A percentile compares a stretch with the other conserved stretches of the same genome.
Evolutionary conservation across 2,888 invertebrate species (phyloP).

Genomic region (Pyralis farinalis): DNA sequence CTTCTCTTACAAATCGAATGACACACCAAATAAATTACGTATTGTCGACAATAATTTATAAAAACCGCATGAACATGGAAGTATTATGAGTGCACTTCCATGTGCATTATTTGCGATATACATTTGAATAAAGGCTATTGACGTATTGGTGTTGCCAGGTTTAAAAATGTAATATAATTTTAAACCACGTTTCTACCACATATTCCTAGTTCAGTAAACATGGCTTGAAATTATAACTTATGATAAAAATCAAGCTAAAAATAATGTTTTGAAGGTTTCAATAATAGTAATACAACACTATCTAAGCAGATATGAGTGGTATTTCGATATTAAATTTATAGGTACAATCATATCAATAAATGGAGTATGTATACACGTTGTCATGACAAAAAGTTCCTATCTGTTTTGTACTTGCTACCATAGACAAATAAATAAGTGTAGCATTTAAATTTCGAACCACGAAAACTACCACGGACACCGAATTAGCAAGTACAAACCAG

Average conservation of each 20-base stretch:
- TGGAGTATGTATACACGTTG: constrained; percentile 60
- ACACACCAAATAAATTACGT: constrained; percentile 12
- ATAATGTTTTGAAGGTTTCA: neutral
- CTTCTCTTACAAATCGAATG: constrained; percentile 6
- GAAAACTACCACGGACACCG: constrained; percentile 11
- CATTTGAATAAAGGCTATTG: neutral
- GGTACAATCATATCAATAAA: constrained; percentile 45
- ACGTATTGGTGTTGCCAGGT: neutral
- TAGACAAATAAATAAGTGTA: constrained; percentile 6
- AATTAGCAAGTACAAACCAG: constrained; percentile 25
- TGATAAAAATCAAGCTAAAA: constrained; percentile 2
- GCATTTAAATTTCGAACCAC: constrained; percentile 14
- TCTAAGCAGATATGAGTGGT: constrained; percentile 72
- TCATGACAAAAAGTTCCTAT: constrained; percentile 39
- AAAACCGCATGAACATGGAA: neutral
- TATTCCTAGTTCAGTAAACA: no score
- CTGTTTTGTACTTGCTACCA: constrained; percentile 34
- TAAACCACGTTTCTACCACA: no score
- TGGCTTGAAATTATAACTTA: neutral
- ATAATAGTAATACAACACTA: constrained; percentile 34
- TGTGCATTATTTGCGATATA: neutral
- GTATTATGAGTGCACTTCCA: neutral
- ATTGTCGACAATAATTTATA: constrained; percentile 8
- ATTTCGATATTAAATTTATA: constrained; percentile 53
- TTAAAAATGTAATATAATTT: neutral